A percentile compares a stretch with the other conserved stretches of the same genome.
phyloP scores from a whole-genome alignment of 2,797 vertebrate genomes.

The Cirrhinus mrigala region DNA sequence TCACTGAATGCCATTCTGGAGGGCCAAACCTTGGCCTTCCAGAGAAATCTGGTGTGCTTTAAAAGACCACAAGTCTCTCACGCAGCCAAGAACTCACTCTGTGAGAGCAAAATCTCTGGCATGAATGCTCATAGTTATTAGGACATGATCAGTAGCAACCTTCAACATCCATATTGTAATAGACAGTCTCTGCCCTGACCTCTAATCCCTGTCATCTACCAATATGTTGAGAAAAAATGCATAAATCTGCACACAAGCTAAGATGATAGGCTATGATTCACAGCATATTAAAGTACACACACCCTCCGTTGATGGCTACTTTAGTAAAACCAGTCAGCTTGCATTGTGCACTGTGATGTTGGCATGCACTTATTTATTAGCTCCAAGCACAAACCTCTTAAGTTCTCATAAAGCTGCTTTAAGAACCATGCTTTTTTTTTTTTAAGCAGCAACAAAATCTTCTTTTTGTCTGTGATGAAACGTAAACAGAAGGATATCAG shows the following conservation, averaged over 20 bases:
- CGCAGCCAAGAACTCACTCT: constrained; percentile 52
- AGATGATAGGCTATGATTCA: background rate
- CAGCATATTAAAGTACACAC: background rate
- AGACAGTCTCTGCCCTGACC: background rate
- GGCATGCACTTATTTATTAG: background rate
- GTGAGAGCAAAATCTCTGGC: constrained; percentile 46
- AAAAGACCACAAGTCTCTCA: constrained; percentile 56
- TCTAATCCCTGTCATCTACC: background rate
- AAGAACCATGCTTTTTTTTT: background rate
- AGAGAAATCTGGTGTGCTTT: constrained; percentile 58
- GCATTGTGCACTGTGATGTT: background rate
- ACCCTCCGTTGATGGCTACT: constrained; percentile 2
- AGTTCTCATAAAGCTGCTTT: constrained; percentile 25
- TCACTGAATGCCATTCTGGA: constrained; percentile 55
- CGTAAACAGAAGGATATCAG: background rate
- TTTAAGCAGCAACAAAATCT: background rate
- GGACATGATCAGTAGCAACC: constrained; percentile 21
- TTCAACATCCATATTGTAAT: constrained; percentile 14
- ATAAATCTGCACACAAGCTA: background rate
- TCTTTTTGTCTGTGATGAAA: constrained; percentile 3
- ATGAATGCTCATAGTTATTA: constrained; percentile 29
- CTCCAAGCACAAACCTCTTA: constrained; percentile 1
- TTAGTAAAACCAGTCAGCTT: constrained; percentile 6
- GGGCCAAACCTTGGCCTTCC: constrained; percentile 62
- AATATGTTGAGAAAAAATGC: background rate